phyloP scores from a whole-genome alignment of 2,888 invertebrate species.

The Bunonema sp. region DNA sequence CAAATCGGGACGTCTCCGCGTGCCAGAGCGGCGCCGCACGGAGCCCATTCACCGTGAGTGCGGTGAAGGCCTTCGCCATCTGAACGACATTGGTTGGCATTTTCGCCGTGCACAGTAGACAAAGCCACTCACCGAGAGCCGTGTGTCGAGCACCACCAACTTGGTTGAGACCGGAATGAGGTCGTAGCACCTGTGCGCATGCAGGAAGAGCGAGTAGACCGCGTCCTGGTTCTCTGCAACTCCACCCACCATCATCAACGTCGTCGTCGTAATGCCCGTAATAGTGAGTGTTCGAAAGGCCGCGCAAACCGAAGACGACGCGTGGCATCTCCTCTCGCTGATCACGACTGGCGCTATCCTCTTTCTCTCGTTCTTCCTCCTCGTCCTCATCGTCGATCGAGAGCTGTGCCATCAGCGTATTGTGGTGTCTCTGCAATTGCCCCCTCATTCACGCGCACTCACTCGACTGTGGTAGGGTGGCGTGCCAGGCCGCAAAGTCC shows the following conservation, averaged over 20 bases:
- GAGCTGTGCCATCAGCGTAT: too few species aligned
- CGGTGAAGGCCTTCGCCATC: slow-evolving; percentile 92
- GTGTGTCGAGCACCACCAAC: slow-evolving; percentile 95
- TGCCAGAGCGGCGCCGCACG: slow-evolving; percentile 68
- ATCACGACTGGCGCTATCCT: too few species aligned
- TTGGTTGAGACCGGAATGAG: slow-evolving; percentile 97
- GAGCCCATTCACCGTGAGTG: slow-evolving; percentile 69
- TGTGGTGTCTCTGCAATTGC: too few species aligned
- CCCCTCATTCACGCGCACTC: too few species aligned
- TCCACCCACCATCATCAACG: too few species aligned
- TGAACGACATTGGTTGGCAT: slow-evolving; percentile 5
- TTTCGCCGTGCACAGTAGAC: background rate
- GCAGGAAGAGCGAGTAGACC: slow-evolving; percentile 62
- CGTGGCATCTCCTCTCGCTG: too few species aligned
- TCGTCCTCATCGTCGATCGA: too few species aligned
- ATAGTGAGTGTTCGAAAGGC: background rate
- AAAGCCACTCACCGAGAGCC: slow-evolving; percentile 58
- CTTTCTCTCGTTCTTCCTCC: too few species aligned
- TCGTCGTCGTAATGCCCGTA: background rate
- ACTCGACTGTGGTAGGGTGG: too few species aligned
- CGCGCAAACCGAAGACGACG: too few species aligned
- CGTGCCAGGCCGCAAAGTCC: too few species aligned
- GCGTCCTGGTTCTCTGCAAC: slow-evolving; percentile 42
- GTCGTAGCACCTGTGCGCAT: slow-evolving; percentile 98
- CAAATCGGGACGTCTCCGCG: slow-evolving; percentile 58